Base-by-base conservation (phyloP, 2,888 invertebrate genomes). In the Pomacea canaliculata region DNA sequence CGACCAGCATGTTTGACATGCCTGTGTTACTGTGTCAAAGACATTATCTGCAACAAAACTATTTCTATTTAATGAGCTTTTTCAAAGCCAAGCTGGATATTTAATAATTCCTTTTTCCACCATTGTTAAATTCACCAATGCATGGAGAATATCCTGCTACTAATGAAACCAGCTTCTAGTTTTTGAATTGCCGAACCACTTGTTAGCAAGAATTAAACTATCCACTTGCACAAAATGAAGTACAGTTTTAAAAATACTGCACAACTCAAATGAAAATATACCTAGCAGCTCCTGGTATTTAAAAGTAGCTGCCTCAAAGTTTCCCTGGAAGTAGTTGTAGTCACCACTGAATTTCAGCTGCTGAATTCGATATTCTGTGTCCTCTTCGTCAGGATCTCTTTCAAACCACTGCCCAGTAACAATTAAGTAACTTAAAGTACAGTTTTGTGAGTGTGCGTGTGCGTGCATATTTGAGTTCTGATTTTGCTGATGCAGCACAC, bases 341-440 rank as follows among this genome's bases (percentile, higher is more conserved):
- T 80, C 80, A 12, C 75, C 80, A 46, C 80, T 78, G 70, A 77
- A 78, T 51, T 78, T 80, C 27, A 75, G 69, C 19, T 48, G 63
- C 51, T 76, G 78, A 23, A 69, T 71, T 16, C 63, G 59, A 5
- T 66, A 62, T 10, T 79, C 73, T 23, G 70, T 70, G 49, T 79
- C 76, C 27, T 37, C 5, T 5, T 59, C 65, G 49, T 56, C 49
- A 74, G 60, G 23, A 12, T n/a, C 74, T 60, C 66, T 69, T 37
- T 80, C 78, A 75, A 80, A 80, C 80, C 80, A 80, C 80, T 80
- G 78, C 16, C 12, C 51, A 56, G 8, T 10, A 56, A 13, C 51
- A 56, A 16, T 37, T 37, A 37, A 37, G 37, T 37, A 37, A 37
- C 37, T 37, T 37, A 37, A 37, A 37, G 37, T 37, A 37, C 37